These are phyloP conservation scores for Intellagama lesueurii DNA, from an alignment of 2,797 vertebrate species.

Conservation along the genomic window DNA sequence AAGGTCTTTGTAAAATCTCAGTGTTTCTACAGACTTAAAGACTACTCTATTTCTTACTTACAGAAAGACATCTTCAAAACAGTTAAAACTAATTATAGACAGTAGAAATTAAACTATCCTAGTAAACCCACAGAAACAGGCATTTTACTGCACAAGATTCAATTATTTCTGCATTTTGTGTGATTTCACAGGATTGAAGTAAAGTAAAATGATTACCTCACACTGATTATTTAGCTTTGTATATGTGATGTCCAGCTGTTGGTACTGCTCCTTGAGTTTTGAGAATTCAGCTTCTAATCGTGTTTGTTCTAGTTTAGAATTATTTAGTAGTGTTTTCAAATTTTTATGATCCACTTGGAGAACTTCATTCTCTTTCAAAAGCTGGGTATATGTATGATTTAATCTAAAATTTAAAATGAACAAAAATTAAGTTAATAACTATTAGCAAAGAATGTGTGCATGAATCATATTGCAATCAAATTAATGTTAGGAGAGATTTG, in stretches of 20 bases:
- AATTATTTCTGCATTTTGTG: not conserved
- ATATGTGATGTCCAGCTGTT: constrained; percentile 95
- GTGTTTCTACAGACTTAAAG: not conserved
- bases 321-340: constrained; percentile 91
- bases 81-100: not conserved
- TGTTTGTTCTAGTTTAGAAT: constrained; percentile 93
- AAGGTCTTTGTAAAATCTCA: not conserved
- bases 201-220: constrained; percentile 80
- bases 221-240: constrained; percentile 98
- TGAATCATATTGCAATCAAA: not conserved
- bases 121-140: not conserved
- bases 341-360: constrained; percentile 95
- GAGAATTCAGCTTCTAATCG: constrained; percentile 96
- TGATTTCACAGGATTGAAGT: not conserved
- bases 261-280: constrained; percentile 94
- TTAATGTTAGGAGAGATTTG: not conserved
- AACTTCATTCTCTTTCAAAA: constrained; percentile 91
- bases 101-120: not conserved
- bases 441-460: no score
- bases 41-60: not conserved
- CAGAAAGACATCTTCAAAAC: not conserved
- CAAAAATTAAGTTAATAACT: constrained; percentile 22
- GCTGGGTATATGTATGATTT: constrained; percentile 85
- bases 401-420: constrained; percentile 80
- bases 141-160: not conserved